Base-by-base conservation (phyloP, 1,140 invertebrate genomes). In the Mya arenaria region DNA sequence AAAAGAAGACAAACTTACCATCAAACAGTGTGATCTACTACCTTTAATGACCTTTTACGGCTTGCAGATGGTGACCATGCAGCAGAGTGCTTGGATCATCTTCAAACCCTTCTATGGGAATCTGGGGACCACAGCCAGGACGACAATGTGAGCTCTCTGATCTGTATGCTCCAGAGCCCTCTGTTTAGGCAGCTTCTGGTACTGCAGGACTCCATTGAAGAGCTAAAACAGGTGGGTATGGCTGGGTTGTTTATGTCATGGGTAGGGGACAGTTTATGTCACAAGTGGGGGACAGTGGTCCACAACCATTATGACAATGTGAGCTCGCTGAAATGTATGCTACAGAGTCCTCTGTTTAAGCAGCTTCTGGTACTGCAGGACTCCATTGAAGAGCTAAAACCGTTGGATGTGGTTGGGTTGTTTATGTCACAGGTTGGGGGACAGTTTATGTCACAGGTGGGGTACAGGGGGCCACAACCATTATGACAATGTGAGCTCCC, bases 311-410 rank as follows among this genome's bases (percentile, higher is more conserved):
- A n/a, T n/a, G 98, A 99, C 90, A 93, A 99, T n/a, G 96, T 96
- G n/a, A 96, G 96, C 88, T 95, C 97, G 44, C 94, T 99, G 0
- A 96, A 99, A 85, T 96, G 95, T 74, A 94, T 99, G 52, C 92
- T 99, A 79, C 96, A 98, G 87, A 98, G 97, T 94, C 98, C 98
- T 10, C 96, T 99, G 44, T 96, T 99, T 89, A 95, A 96, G 74
- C 97, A 96, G 89, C 97, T 99, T 88, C 95, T 97, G n/a, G 97
- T 96, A 58, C 95, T 99, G 84, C 97, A 95, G 90, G 94, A 94
- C 87, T 90, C 89, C 37, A 81, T 91, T 13, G 86, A 89, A 72
- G 89, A 92, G 72, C 84, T 92, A 4, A 88, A 89, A 63, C 88
- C 89, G 62, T 83, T 90, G 63, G 13, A 44, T 13, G 41, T 48